A percentile compares a stretch with the other conserved stretches of the same genome.
Conservation (phyloP, 1,140 invertebrate species). For the Drosophila triauraria region DNA sequence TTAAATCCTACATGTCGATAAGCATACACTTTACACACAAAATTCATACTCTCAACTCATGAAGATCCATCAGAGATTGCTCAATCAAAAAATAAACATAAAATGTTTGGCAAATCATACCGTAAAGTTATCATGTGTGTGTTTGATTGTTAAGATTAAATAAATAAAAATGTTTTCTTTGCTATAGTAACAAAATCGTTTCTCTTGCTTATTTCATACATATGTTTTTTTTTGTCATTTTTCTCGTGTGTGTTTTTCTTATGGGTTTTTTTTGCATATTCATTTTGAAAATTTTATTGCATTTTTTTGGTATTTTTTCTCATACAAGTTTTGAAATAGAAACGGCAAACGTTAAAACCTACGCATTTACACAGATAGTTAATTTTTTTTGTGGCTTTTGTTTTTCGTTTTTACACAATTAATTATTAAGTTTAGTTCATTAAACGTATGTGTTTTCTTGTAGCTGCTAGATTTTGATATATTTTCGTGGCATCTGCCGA, state of each 20-base stretch:
- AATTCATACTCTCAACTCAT: constrained; percentile 38
- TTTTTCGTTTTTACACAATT: constrained; percentile 65
- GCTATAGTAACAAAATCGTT: constrained; percentile 49
- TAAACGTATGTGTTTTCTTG: constrained; percentile 56
- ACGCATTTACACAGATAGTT: constrained; percentile 72
- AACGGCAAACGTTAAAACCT: constrained; percentile 80
- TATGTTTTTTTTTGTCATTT: constrained; percentile 61
- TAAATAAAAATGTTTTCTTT: constrained; percentile 60
- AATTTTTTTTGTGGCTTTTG: constrained; percentile 49
- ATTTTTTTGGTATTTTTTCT: constrained; percentile 61
- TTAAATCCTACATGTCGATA: constrained; percentile 38
- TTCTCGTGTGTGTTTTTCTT: constrained; percentile 39
- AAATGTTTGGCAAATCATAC: constrained; percentile 33
- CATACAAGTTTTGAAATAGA: constrained; percentile 65
- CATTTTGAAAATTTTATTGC: constrained; percentile 77
- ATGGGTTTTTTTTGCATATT: constrained; percentile 69
- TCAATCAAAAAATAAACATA: constrained; percentile 41
- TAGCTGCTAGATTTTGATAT: constrained; percentile 78
- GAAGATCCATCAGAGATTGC: constrained; percentile 21
- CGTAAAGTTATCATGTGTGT: constrained; percentile 31
- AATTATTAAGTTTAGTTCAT: constrained; percentile 55
- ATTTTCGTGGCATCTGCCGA: constrained; percentile 57
- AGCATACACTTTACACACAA: constrained; percentile 57
- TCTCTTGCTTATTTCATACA: constrained; percentile 45
- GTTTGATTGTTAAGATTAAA: constrained; percentile 45